Percentiles rank a stretch among this genome's conserved stretches.
Evolutionary conservation across 1,140 invertebrate species (phyloP).

Genomic region (Drosophila equinoxialis): DNA sequence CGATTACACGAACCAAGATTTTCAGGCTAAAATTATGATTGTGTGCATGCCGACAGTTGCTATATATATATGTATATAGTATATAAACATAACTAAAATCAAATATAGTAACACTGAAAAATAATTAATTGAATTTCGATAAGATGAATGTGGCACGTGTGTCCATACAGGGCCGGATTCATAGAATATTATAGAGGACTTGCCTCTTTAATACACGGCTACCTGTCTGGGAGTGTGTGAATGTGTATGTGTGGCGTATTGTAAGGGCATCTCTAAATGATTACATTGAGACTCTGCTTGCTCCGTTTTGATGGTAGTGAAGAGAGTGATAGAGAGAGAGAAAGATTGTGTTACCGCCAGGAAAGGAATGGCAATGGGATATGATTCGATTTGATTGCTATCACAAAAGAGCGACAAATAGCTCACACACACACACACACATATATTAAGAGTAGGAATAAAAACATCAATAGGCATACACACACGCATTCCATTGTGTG

Average conservation of each 20-base stretch:
- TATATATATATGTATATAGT: too few relatives aligned
- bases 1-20: too few relatives aligned
- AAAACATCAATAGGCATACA: constrained; percentile 11
- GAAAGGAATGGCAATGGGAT: constrained; percentile 51
- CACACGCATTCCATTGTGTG: constrained; percentile 23
- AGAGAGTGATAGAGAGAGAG: constrained; percentile 16
- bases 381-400: constrained; percentile 76
- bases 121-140: constrained; percentile 6
- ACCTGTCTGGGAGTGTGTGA: too few relatives aligned
- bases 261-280: constrained; percentile 38
- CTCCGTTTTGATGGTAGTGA: background rate
- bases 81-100: background rate
- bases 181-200: too few relatives aligned
- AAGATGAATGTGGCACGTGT: too few relatives aligned
- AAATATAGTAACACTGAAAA: background rate
- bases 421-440: constrained; percentile 27
- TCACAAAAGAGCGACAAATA: constrained; percentile 75
- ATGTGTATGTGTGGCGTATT: too few relatives aligned
- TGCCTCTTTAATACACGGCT: too few relatives aligned
- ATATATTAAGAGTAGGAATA: background rate
- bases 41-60: too few relatives aligned
- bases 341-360: constrained; percentile 61
- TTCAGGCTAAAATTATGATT: too few relatives aligned
- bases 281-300: constrained; percentile 38
- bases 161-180: too few relatives aligned